A percentile compares a stretch with the other conserved stretches of the same genome.
These are phyloP conservation scores for Hermetia illucens DNA, from an alignment of 1,140 invertebrate genomes.

Conservation along the genomic window DNA sequence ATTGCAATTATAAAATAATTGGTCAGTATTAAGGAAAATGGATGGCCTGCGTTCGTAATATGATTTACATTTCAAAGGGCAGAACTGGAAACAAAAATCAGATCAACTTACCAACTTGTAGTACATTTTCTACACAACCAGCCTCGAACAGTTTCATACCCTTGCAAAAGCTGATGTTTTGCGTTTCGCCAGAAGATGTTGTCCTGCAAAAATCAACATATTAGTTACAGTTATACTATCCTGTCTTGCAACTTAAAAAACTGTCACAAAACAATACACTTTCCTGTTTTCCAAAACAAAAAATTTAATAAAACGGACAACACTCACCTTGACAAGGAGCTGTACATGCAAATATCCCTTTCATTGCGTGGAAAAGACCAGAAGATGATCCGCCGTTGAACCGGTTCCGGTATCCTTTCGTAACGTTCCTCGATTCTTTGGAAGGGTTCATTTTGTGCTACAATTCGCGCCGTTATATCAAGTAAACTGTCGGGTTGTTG, in stretches of 20 bases:
- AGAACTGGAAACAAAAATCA: too few species aligned
- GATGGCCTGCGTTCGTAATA: too few species aligned
- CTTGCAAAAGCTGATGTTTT: constrained; percentile 71
- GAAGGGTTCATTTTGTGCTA: constrained; percentile 71
- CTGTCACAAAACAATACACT: constrained; percentile 34
- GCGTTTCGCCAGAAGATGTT: constrained; percentile 39
- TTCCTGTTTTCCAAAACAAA: neutral
- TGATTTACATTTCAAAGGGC: too few species aligned
- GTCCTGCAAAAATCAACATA: too few species aligned
- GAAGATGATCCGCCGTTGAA: constrained; percentile 72
- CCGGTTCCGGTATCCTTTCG: constrained; percentile 73
- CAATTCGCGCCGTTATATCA: constrained; percentile 69
- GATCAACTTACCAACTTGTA: constrained; percentile 78
- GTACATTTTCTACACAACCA: constrained; percentile 64
- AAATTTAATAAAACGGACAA: neutral
- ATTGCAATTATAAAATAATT: too few species aligned
- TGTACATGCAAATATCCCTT: constrained; percentile 79
- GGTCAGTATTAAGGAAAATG: too few species aligned
- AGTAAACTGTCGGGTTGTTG: constrained; percentile 45
- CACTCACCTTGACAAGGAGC: constrained; percentile 49
- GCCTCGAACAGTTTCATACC: constrained; percentile 67
- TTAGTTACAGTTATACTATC: too few species aligned
- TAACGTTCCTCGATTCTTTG: constrained; percentile 75
- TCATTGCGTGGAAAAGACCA: constrained; percentile 80
- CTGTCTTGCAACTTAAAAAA: too few species aligned